Percentiles rank a stretch among this genome's conserved stretches.
Conservation (phyloP, 2,888 invertebrate genomes). For the Archips crataeganus region DNA sequence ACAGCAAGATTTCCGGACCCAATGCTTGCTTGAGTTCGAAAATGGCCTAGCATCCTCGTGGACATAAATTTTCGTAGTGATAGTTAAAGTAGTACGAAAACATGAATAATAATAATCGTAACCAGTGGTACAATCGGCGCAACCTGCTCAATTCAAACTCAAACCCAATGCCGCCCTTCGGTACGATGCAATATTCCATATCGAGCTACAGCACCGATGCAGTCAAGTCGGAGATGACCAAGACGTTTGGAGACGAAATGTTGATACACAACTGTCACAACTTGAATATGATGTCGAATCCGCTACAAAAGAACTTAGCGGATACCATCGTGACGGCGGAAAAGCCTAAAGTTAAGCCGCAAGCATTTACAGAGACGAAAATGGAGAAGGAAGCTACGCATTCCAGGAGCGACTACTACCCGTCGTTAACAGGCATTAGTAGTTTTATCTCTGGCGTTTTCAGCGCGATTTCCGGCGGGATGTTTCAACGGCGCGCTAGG, state of each 20-base stretch:
- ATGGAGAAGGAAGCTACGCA: slow-evolving; percentile 44
- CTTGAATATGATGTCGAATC: slow-evolving; percentile 69
- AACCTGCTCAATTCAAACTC: slow-evolving; percentile 51
- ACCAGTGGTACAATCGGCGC: slow-evolving; percentile 67
- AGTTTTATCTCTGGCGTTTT: slow-evolving; percentile 71
- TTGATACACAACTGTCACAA: slow-evolving; percentile 64
- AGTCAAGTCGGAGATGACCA: slow-evolving; percentile 61
- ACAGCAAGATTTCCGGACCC: slow-evolving; percentile 51
- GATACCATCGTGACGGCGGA: slow-evolving; percentile 63
- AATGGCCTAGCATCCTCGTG: slow-evolving; percentile 65
- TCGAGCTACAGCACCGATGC: slow-evolving; percentile 66
- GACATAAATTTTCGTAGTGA: slow-evolving; percentile 52
- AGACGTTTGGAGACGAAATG: slow-evolving; percentile 60
- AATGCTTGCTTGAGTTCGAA: slow-evolving; percentile 61
- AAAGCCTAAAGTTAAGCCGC: slow-evolving; percentile 43
- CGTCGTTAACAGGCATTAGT: slow-evolving; percentile 62
- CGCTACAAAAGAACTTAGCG: slow-evolving; percentile 74
- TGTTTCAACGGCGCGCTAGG: slow-evolving; percentile 64
- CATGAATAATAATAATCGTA: slow-evolving; percentile 69
- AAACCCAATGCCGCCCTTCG: slow-evolving; percentile 51
- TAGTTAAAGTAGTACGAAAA: slow-evolving; percentile 54
- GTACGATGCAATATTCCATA: slow-evolving; percentile 62
- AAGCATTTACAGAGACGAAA: slow-evolving; percentile 39
- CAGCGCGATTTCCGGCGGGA: slow-evolving; percentile 65
- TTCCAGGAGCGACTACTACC: slow-evolving; percentile 51